Conservation (phyloP, 2,113 vertebrate species). For the Herpailurus yagouaroundi region DNA sequence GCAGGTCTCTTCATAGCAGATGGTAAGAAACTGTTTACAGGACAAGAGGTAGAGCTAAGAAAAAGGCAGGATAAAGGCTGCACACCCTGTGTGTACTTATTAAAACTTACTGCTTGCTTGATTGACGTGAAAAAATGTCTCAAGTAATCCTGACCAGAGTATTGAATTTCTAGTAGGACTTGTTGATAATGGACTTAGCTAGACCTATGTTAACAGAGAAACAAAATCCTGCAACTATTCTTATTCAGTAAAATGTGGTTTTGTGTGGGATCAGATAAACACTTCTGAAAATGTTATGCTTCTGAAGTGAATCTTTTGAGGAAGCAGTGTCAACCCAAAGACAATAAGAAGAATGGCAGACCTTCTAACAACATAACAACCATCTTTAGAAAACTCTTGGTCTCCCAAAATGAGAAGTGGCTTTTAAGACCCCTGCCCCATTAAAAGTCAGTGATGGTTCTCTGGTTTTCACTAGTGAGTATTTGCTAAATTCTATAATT, state of each 20-base stretch:
- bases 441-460: background rate
- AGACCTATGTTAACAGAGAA: conserved; percentile 41
- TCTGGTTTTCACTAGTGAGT: background rate
- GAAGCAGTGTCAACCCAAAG: background rate
- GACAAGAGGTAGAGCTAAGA: background rate
- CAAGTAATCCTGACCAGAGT: conserved; percentile 7
- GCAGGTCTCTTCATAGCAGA: background rate
- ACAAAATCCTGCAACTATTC: background rate
- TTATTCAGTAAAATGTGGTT: background rate
- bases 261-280: background rate
- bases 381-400: background rate
- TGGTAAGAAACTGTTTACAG: background rate
- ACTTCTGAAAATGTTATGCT: background rate
- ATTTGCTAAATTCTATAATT: conserved; percentile 1
- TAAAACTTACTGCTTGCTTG: conserved; percentile 44
- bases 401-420: background rate
- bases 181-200: background rate
- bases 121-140: conserved; percentile 54
- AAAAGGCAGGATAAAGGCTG: background rate
- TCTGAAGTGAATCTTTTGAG: background rate
- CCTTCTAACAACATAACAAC: background rate
- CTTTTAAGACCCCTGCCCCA: background rate
- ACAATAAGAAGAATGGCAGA: background rate
- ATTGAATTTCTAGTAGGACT: background rate
- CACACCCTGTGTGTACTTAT: conserved; percentile 18